Evolutionary conservation across 2,888 invertebrate genomes (phyloP).

Genomic region (Tyria jacobaeae): DNA sequence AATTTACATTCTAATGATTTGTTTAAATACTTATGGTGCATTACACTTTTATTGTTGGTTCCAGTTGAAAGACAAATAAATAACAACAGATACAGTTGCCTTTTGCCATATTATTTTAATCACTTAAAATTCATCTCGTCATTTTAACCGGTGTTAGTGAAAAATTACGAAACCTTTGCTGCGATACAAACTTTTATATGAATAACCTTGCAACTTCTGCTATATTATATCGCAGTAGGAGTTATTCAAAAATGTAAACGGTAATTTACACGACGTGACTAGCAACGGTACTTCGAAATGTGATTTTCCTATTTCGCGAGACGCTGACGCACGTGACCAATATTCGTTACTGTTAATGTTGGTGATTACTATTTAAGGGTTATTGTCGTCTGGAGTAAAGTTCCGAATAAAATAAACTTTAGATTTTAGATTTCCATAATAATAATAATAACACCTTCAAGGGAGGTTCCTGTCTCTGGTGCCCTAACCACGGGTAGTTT

Average conservation of each 20-base stretch:
- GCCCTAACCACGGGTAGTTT: too few species aligned
- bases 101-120: not conserved
- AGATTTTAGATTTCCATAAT: too few species aligned
- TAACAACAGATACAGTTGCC: too few species aligned
- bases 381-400: not conserved
- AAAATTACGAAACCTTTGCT: not conserved
- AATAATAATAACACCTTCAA: too few species aligned
- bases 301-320: slow-evolving; percentile 7
- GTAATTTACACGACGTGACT: slow-evolving; percentile 21
- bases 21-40: not conserved
- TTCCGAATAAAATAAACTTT: slow-evolving; percentile 2
- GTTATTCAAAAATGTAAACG: slow-evolving; percentile 6
- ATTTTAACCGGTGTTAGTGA: not conserved
- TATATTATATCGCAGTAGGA: not conserved
- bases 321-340: slow-evolving; percentile 8
- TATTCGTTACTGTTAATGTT: slow-evolving; percentile 7
- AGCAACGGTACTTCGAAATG: slow-evolving; percentile 11
- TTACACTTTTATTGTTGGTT: not conserved
- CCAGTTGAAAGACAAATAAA: not conserved
- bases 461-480: too few species aligned
- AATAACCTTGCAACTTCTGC: not conserved
- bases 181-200: not conserved
- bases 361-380: not conserved
- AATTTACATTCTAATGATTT: not conserved
- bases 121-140: too few species aligned